Evolutionary conservation across 2,888 invertebrate species (phyloP), one percentile per base, ranked within the genome.

Genomic region (Acronicta aceris): DNA sequence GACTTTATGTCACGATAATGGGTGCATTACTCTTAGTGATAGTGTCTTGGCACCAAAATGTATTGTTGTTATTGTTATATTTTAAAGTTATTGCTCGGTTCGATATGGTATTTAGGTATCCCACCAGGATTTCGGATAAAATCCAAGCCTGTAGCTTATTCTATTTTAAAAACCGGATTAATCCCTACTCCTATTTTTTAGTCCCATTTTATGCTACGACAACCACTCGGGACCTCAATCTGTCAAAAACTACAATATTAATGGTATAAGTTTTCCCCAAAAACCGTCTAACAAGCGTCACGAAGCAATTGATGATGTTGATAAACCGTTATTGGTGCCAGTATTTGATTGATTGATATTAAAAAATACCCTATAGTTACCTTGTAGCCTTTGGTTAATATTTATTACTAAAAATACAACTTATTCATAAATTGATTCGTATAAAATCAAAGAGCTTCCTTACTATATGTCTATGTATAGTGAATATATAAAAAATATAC

Each of bases 211-310:
- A n/a, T 10, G n/a, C 7, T 6, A 36, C 6, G 25, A 21, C 5
- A 45, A 7, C 15, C 25, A 4, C 21, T 25, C n/a, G 12, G n/a
- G 8, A 17, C 30, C 17, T 45, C 40, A 25, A 71, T 36, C 38
- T n/a, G 27, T 56, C 67, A 0, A 27, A 45, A 54, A 52, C 60
- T 55, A 40, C n/a, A 9, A 41, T 49, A 71, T 69, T 69, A 55
- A 68, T 72, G 38, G 55, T 16, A 12, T 49, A 60, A 72, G 16
- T 69, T 72, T 25, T 1, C 4, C 41, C 1, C 10, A 53, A 47
- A 41, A 17, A 48, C 38, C 38, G 38, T 13, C 0, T 38, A 13
- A 38, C 38, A 38, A 38, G n/a, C 1, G 5, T 8, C 10, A 13
- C 25, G 16, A 16, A 25, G 21, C 51, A 27, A 51, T 62, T 51